Conservation (phyloP, 2,888 invertebrate species). For the Temnothorax ravouxi region DNA sequence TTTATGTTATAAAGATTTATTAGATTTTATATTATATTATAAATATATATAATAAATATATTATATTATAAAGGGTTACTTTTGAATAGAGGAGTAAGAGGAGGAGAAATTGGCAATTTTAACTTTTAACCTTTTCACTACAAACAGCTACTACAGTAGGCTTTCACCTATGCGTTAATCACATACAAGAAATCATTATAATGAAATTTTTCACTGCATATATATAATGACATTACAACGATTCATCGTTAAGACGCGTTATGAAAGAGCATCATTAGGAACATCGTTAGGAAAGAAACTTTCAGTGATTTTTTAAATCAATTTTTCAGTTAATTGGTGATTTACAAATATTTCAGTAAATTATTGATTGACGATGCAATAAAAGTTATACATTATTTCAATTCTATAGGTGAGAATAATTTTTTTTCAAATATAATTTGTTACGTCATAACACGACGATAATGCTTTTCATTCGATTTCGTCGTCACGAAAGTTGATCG, state of each 20-base stretch:
- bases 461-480: not conserved
- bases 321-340: not conserved
- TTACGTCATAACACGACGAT: not conserved
- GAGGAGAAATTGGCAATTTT: not conserved
- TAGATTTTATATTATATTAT: no score
- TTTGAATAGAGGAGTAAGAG: not conserved
- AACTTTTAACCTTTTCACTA: conserved; percentile 3
- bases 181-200: not conserved
- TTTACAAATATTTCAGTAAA: not conserved
- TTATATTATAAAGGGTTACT: not conserved
- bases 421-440: conserved; percentile 10
- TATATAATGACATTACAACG: conserved; percentile 10
- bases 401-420: not conserved
- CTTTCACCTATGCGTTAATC: conserved; percentile 1
- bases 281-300: not conserved
- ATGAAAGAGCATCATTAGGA: conserved; percentile 13
- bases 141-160: not conserved
- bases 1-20: no score
- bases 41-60: no score
- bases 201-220: not conserved
- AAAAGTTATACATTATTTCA: conserved; percentile 17
- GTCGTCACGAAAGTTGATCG: conserved; percentile 11
- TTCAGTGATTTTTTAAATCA: not conserved
- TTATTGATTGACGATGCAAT: not conserved
- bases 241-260: not conserved